These are phyloP conservation scores for Pempheris klunzingeri DNA, from an alignment of 2,797 vertebrate species.

Conservation along the genomic window DNA sequence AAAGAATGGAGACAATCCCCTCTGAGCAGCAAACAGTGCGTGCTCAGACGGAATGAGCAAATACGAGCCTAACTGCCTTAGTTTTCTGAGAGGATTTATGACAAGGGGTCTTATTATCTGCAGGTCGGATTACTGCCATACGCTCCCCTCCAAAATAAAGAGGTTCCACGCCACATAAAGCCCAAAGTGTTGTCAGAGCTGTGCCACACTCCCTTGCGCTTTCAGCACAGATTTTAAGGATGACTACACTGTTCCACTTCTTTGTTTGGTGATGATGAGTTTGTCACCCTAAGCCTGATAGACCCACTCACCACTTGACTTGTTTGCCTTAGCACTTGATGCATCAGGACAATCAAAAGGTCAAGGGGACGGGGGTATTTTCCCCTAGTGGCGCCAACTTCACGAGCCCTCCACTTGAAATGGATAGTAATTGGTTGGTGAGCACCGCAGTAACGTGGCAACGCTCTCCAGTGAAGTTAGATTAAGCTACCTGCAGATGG, in stretches of 20 bases:
- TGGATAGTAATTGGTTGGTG: constrained; percentile 71
- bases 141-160: constrained; percentile 66
- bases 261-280: constrained; percentile 56
- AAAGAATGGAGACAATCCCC: constrained; percentile 50
- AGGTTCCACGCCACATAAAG: constrained; percentile 74
- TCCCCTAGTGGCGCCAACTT: constrained; percentile 43
- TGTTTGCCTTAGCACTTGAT: constrained; percentile 64
- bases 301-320: constrained; percentile 33
- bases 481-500: constrained; percentile 65
- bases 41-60: constrained; percentile 68
- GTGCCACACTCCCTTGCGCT: constrained; percentile 52
- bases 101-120: constrained; percentile 75
- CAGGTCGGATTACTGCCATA: constrained; percentile 73
- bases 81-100: constrained; percentile 78
- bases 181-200: constrained; percentile 65
- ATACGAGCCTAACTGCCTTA: constrained; percentile 72
- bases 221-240: constrained; percentile 65
- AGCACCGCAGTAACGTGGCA: constrained; percentile 58
- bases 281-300: constrained; percentile 52
- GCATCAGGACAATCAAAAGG: constrained; percentile 71
- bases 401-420: constrained; percentile 64
- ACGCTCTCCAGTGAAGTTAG: constrained; percentile 49
- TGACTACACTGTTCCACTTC: constrained; percentile 58
- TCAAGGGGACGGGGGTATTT: constrained; percentile 59
- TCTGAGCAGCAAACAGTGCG: constrained; percentile 69